Conservation (phyloP, 2,797 vertebrate species). For the Pseudochaenichthys georgianus region DNA sequence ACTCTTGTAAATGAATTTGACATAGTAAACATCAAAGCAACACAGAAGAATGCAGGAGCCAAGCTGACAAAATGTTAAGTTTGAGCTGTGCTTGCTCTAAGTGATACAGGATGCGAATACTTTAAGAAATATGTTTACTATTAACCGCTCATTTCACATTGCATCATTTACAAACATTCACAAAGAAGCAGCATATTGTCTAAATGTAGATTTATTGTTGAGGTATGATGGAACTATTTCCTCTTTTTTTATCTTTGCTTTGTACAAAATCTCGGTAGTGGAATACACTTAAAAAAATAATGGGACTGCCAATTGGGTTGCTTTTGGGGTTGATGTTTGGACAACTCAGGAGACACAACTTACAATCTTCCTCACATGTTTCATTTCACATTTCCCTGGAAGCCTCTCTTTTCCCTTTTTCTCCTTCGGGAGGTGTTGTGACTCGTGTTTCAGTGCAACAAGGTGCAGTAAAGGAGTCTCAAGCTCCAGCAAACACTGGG, state of each 20-base stretch:
- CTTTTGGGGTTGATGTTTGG: constrained; percentile 10
- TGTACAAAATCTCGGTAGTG: constrained; percentile 55
- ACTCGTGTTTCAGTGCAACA: constrained; percentile 37
- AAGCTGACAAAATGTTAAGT: constrained; percentile 63
- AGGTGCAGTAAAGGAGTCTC: constrained; percentile 60
- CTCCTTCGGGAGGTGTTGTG: constrained; percentile 31
- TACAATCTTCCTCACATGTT: constrained; percentile 49
- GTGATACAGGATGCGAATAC: constrained; percentile 62
- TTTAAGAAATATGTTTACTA: constrained; percentile 66
- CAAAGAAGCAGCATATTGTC: constrained; percentile 79
- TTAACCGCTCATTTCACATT: constrained; percentile 69
- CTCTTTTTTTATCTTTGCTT: constrained; percentile 46
- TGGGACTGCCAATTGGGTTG: constrained; percentile 53
- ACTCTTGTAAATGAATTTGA: constrained; percentile 67
- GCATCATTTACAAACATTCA: constrained; percentile 74
- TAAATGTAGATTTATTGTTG: constrained; percentile 80
- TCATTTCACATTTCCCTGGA: constrained; percentile 53
- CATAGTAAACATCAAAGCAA: constrained; percentile 76
- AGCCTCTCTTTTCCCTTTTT: constrained; percentile 37
- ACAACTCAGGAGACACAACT: constrained; percentile 38
- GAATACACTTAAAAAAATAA: constrained; percentile 36
- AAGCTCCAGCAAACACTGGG: constrained; percentile 74
- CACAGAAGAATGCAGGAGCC: constrained; percentile 65
- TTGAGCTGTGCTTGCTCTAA: constrained; percentile 62
- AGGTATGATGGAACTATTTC: constrained; percentile 66